Evolutionary conservation across 2,888 invertebrate species (phyloP).

Genomic region (Temnothorax rugatulus): DNA sequence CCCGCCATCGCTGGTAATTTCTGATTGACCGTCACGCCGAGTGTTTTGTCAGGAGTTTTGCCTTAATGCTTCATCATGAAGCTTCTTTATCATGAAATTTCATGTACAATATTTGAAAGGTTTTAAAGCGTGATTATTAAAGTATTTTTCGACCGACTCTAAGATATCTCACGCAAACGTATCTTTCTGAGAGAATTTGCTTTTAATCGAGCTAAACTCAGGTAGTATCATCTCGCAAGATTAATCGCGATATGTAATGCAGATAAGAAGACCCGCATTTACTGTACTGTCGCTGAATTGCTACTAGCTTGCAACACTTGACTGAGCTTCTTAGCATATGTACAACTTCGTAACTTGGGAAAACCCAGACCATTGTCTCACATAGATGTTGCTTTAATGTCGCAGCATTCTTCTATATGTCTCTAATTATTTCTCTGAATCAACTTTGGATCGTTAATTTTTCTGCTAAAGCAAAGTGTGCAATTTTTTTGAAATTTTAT

Average conservation of each 20-base stretch:
- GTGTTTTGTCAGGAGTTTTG: not conserved
- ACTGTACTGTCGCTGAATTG: slow-evolving; percentile 20
- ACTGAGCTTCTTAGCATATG: slow-evolving; percentile 11
- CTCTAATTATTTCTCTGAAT: not conserved
- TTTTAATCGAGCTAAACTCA: not conserved
- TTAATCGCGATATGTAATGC: slow-evolving; percentile 21
- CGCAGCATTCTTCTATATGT: not conserved
- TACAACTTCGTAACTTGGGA: slow-evolving; percentile 16
- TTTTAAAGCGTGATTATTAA: not conserved
- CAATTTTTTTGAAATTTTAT: not conserved
- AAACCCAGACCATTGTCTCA: not conserved
- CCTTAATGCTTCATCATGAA: not conserved
- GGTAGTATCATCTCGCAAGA: slow-evolving; percentile 18
- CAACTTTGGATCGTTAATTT: slow-evolving; percentile 4
- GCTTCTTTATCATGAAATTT: not conserved
- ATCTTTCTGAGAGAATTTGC: not conserved
- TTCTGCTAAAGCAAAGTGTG: not conserved
- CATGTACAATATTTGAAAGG: not conserved
- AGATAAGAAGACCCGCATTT: slow-evolving; percentile 41
- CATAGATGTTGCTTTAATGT: not conserved
- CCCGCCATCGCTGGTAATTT: not conserved
- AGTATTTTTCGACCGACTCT: not conserved
- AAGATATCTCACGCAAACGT: not conserved
- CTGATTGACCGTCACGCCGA: not conserved
- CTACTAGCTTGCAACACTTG: slow-evolving; percentile 26